phyloP scores from a whole-genome alignment of 1,140 invertebrate genomes.

The Helicorthomorpha holstii region DNA sequence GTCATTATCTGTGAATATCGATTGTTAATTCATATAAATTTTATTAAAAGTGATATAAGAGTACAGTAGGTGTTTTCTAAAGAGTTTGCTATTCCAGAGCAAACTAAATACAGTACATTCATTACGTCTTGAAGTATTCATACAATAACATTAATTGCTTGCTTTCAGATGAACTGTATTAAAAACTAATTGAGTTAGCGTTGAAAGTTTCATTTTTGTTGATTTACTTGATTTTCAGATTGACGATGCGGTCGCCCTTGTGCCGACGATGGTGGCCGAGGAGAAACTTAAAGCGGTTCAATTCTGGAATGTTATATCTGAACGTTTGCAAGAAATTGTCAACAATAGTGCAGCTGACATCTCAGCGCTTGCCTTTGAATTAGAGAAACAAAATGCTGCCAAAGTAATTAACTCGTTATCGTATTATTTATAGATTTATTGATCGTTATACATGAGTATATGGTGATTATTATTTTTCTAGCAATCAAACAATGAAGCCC shows the following conservation, averaged over 20 bases:
- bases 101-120: neutral
- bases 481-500: neutral
- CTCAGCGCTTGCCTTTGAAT: conserved; percentile 16
- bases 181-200: neutral
- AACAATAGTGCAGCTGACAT: conserved; percentile 17
- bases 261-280: conserved; percentile 18
- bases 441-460: neutral
- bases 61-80: no score
- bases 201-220: neutral
- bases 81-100: no score
- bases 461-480: neutral
- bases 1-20: no score
- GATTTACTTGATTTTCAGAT: conserved; percentile 12
- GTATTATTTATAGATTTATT: neutral
- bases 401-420: conserved; percentile 4
- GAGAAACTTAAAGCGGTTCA: conserved; percentile 21
- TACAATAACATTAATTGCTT: neutral
- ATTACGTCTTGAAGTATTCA: neutral
- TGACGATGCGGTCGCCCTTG: conserved; percentile 19
- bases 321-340: conserved; percentile 21
- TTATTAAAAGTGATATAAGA: no score
- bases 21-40: no score
- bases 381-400: conserved; percentile 13
- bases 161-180: neutral
- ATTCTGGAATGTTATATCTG: conserved; percentile 22